A percentile compares a stretch with the other conserved stretches of the same genome.
phyloP scores from a whole-genome alignment of 2,797 vertebrate genomes.

The Fundulus diaphanus region DNA sequence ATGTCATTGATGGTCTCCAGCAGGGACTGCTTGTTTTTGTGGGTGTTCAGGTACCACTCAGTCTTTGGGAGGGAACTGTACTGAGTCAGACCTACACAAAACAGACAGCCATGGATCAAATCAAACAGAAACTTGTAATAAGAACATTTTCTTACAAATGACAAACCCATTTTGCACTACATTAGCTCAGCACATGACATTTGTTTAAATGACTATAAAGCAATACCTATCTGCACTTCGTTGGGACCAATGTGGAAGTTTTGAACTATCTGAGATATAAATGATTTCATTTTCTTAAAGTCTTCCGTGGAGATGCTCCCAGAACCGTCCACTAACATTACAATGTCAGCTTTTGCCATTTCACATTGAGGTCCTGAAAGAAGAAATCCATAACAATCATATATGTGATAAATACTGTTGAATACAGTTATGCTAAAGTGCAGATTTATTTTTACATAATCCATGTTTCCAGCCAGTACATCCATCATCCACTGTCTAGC shows the following conservation, averaged over 20 bases:
- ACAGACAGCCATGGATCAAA: background rate
- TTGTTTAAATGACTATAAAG: background rate
- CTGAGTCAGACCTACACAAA: background rate
- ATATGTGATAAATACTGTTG: background rate
- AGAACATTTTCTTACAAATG: background rate
- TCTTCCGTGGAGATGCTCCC: background rate
- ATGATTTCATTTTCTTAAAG: background rate
- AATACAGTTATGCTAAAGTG: background rate
- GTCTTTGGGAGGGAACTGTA: rapidly evolving
- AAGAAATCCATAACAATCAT: background rate
- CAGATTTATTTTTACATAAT: background rate
- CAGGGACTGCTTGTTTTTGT: background rate
- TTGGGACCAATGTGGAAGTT: background rate
- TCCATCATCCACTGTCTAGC: too few relatives aligned
- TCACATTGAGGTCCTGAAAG: background rate
- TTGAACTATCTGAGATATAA: background rate
- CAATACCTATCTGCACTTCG: background rate
- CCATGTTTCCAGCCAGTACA: too few relatives aligned
- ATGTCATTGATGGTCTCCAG: background rate
- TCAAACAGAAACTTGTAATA: background rate
- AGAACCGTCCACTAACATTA: background rate
- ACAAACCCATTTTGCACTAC: background rate
- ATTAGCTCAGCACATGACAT: background rate
- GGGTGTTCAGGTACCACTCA: background rate
- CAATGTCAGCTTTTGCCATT: background rate